These are phyloP conservation scores for Sylvia atricapilla DNA, from an alignment of 2,113 vertebrate genomes.

Conservation along the genomic window DNA sequence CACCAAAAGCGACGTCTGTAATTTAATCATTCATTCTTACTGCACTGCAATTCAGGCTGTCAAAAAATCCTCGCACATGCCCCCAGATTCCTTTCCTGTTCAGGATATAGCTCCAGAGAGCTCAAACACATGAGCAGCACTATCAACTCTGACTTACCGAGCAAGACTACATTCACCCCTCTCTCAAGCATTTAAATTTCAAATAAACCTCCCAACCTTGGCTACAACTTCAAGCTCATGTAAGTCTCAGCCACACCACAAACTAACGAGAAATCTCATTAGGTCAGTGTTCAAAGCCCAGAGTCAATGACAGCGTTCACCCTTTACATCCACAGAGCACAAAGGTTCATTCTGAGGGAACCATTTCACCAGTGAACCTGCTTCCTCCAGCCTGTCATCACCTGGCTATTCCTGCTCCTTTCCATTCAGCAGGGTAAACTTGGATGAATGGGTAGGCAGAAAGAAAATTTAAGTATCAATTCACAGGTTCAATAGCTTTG, in stretches of 20 bases:
- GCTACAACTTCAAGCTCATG: not conserved
- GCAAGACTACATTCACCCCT: not conserved
- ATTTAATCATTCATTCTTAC: slow-evolving; percentile 5
- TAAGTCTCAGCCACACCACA: not conserved
- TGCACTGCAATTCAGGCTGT: not conserved
- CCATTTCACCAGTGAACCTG: not conserved
- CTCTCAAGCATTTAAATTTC: not conserved
- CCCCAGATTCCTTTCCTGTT: not conserved
- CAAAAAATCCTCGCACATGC: not conserved
- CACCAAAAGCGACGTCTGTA: not conserved
- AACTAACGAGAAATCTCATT: not conserved
- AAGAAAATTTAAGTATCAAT: not conserved
- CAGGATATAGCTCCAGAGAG: not conserved
- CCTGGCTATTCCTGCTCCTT: not conserved
- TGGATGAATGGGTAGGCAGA: not conserved
- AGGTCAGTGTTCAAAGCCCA: not conserved
- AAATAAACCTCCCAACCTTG: not conserved
- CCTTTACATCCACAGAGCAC: not conserved
- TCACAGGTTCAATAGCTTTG: not conserved
- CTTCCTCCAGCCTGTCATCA: not conserved
- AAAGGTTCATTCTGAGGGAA: not conserved
- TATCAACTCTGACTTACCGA: not conserved
- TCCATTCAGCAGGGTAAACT: not conserved
- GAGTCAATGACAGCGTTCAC: not conserved
- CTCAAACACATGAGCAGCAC: not conserved